A percentile compares a stretch with the other conserved stretches of the same genome.
phyloP scores from a whole-genome alignment of 2,888 invertebrate species.

The Cephus pygmeus region DNA sequence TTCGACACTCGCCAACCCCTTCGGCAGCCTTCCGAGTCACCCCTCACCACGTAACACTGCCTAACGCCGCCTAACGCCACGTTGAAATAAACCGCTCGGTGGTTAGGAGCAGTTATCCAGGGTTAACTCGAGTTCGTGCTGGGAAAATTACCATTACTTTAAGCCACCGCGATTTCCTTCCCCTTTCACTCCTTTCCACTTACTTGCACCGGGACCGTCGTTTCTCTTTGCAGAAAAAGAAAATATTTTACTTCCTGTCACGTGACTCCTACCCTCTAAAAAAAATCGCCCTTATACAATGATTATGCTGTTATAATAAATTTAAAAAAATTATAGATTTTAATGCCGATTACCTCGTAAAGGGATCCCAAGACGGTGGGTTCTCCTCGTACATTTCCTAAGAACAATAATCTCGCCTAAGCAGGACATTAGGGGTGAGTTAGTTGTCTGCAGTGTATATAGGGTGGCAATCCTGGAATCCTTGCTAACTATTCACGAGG shows the following conservation, averaged over 20 bases:
- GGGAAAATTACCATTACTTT: slow-evolving; percentile 20
- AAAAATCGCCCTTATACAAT: no score
- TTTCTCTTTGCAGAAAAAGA: no score
- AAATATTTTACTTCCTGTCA: no score
- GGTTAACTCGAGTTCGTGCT: slow-evolving; percentile 18
- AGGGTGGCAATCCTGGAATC: slow-evolving; percentile 33
- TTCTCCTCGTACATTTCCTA: slow-evolving; percentile 14
- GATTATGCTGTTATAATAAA: no score
- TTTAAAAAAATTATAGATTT: no score
- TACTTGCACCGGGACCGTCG: no score
- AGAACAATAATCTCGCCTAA: slow-evolving; percentile 50
- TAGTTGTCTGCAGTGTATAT: slow-evolving; percentile 46
- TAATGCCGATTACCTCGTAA: no score
- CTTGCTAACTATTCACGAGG: slow-evolving; percentile 39
- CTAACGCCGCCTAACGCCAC: not conserved
- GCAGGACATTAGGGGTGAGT: slow-evolving; percentile 51
- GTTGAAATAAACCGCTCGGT: slow-evolving; percentile 20
- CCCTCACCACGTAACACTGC: not conserved
- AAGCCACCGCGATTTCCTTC: not conserved
- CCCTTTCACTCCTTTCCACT: no score
- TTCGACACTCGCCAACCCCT: not conserved
- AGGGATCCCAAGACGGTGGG: no score
- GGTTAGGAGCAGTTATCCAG: slow-evolving; percentile 24
- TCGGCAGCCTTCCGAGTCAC: not conserved
- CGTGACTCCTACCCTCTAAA: no score